Base-by-base conservation (phyloP, 2,113 vertebrate genomes). In the Peromyscus leucopus region DNA sequence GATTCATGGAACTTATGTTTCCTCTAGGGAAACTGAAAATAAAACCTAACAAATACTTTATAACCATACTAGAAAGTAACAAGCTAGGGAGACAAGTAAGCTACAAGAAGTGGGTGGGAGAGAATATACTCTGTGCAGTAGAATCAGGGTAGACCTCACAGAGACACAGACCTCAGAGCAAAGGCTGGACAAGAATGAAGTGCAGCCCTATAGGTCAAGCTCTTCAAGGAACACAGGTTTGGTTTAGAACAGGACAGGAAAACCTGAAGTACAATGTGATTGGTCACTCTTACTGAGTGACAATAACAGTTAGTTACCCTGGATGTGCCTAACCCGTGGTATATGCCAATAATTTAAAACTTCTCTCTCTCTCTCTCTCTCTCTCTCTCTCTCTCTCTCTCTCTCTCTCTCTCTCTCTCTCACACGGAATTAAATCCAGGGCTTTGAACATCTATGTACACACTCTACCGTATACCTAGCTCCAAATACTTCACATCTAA, bases 141-240 rank as follows among this genome's bases (percentile, higher is more conserved):
- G 5, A 11, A 51, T 76, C 55, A 33, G 24, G 42, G 31, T 57
- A 87, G 71, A 1, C 11, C 2, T 86, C 55, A 46, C 9, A 39
- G 55, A 85, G 59, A 98, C 91, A 84, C 6, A 69, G 65, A 8
- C 21, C 26, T 74, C 26, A 71, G 63, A 92, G 36, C 61, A 84
- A 87, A 93, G 8, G 15, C 36, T 78, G 86, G n/a, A 91, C 79
- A 63, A 48, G 51, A 93, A 55, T 51, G 71, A 59, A 36, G 28
- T 31, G 17, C 7, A 2, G 8, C 17, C 5, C 3, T 55, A 1
- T 57, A 36, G 79, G 7, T 9, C 42, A 65, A 79, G 55, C 5
- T 48, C 86, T 87, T 28, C 6, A 90, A 72, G 16, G 7, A 85
- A 61, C 39, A 13, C 2, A 55, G 28, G 9, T 75, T 80, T 69